phyloP scores from a whole-genome alignment of 2,113 vertebrate genomes.

The Pungitius pungitius region DNA sequence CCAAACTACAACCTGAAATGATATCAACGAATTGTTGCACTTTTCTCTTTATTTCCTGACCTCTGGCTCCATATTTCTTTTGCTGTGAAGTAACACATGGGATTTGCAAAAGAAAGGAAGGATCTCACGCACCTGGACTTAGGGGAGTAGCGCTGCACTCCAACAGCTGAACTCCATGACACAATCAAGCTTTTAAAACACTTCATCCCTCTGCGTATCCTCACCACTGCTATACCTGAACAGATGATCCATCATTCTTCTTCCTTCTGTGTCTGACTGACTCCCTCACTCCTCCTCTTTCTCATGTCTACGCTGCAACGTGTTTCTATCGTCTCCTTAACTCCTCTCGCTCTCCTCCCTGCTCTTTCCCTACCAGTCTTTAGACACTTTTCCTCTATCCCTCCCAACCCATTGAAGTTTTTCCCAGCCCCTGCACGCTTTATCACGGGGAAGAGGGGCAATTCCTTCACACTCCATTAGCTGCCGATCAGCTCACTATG shows the following conservation, averaged over 20 bases:
- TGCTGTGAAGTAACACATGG: slow-evolving; percentile 22
- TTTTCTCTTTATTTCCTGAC: background rate
- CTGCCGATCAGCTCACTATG: slow-evolving; percentile 68
- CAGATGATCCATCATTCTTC: slow-evolving; percentile 51
- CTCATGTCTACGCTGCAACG: slow-evolving; percentile 19
- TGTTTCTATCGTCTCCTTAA: slow-evolving; percentile 49
- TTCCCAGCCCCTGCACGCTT: slow-evolving; percentile 44
- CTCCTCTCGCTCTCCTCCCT: slow-evolving; percentile 26
- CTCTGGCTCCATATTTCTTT: slow-evolving; percentile 2
- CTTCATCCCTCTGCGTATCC: slow-evolving; percentile 60
- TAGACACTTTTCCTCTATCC: slow-evolving; percentile 14
- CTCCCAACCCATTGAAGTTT: slow-evolving; percentile 19
- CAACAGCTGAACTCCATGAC: slow-evolving; percentile 55
- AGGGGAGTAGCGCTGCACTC: slow-evolving; percentile 54
- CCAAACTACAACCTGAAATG: slow-evolving; percentile 14
- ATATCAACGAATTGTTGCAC: background rate
- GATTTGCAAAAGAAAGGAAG: slow-evolving; percentile 18
- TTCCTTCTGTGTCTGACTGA: slow-evolving; percentile 9
- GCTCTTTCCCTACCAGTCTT: slow-evolving; percentile 15
- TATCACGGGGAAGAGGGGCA: slow-evolving; percentile 63
- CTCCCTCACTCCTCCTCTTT: slow-evolving; percentile 39
- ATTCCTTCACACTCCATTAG: slow-evolving; percentile 71
- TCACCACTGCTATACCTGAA: slow-evolving; percentile 37
- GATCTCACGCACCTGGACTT: slow-evolving; percentile 53
- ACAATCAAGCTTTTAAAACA: slow-evolving; percentile 53